Conservation (phyloP, 2,113 vertebrate species). For the Gobio gobio region DNA sequence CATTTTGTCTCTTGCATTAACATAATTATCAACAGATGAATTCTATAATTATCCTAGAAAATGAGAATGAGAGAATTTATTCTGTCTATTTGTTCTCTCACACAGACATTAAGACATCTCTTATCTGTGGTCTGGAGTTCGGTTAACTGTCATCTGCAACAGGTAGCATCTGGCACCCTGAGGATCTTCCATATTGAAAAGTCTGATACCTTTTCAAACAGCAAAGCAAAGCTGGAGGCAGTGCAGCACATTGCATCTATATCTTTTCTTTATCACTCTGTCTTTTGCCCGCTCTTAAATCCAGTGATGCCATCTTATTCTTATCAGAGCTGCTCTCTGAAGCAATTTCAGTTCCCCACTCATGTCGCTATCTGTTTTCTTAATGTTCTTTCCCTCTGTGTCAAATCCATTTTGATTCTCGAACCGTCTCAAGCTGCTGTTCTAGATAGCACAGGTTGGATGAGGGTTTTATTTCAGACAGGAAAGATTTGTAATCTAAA, state of each 20-base stretch:
- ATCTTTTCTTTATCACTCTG: slow-evolving; percentile 5
- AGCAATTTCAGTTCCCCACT: slow-evolving; percentile 52
- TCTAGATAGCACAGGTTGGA: slow-evolving; percentile 25
- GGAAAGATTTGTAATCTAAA: slow-evolving; percentile 36
- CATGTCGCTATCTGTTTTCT: slow-evolving; percentile 50
- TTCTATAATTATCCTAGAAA: background rate
- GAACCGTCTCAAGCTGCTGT: slow-evolving; percentile 41
- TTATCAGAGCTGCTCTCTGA: slow-evolving; percentile 59
- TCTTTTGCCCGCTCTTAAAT: background rate
- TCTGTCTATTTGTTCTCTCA: background rate
- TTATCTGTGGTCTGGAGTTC: slow-evolving; percentile 47
- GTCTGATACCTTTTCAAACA: background rate
- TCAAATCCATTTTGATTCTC: slow-evolving; percentile 45
- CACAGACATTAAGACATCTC: slow-evolving; percentile 1
- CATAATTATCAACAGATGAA: background rate
- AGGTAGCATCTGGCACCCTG: slow-evolving; percentile 54
- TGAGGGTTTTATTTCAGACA: slow-evolving; percentile 32
- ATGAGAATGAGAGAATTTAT: background rate
- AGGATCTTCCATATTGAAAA: slow-evolving; percentile 47
- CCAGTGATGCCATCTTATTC: slow-evolving; percentile 48
- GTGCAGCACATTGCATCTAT: background rate
- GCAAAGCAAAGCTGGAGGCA: slow-evolving; percentile 22
- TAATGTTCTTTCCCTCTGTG: slow-evolving; percentile 42
- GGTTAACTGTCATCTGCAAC: slow-evolving; percentile 49
- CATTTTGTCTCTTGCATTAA: background rate